Conservation (phyloP, 2,113 vertebrate species). For the Calyptomena viridis region DNA sequence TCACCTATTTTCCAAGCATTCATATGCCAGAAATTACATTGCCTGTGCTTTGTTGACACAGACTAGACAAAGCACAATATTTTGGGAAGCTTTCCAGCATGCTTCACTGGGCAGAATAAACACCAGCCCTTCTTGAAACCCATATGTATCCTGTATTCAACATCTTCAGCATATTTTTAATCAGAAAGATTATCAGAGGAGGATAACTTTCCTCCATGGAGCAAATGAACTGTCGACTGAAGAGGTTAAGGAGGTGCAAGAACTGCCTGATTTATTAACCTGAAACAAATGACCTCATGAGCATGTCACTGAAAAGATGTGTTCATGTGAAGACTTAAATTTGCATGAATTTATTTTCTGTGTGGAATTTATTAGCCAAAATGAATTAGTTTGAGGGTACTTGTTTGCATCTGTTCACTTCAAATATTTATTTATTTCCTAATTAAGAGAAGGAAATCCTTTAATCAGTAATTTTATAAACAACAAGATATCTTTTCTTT, state of each 20-base stretch:
- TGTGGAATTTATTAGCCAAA: constrained; percentile 3
- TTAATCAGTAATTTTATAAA: neutral
- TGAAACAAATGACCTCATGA: constrained; percentile 45
- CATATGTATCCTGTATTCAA: neutral
- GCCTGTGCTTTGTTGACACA: neutral
- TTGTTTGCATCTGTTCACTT: neutral
- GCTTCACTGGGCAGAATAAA: neutral
- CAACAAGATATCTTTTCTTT: neutral
- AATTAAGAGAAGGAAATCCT: neutral
- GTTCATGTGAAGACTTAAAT: neutral
- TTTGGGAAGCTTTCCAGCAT: neutral
- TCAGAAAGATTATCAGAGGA: neutral
- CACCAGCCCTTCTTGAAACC: neutral
- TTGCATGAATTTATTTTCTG: constrained; percentile 8
- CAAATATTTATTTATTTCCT: constrained; percentile 13
- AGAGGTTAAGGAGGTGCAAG: constrained; percentile 3
- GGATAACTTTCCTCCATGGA: neutral
- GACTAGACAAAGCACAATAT: neutral
- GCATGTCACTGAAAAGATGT: neutral
- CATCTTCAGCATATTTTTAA: neutral
- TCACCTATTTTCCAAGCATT: neutral
- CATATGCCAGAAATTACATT: neutral
- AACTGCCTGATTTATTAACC: constrained; percentile 29
- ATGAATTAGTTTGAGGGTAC: neutral
- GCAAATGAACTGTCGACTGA: constrained; percentile 2